Conservation (phyloP, 2,797 vertebrate genomes). For the Lacerta agilis region DNA sequence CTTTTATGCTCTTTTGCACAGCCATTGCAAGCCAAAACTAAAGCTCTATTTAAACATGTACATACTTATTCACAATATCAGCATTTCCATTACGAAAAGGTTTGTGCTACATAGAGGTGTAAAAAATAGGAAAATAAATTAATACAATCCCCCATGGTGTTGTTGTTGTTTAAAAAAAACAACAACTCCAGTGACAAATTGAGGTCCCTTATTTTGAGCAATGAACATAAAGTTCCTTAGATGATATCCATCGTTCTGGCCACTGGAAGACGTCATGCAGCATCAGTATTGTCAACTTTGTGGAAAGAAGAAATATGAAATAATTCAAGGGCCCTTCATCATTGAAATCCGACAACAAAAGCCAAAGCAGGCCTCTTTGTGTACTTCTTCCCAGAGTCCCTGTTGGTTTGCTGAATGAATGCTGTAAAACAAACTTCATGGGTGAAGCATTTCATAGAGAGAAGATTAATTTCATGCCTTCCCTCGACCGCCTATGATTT, state of each 20-base stretch:
- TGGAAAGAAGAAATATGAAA: slow-evolving; percentile 56
- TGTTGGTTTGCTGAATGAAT: slow-evolving; percentile 30
- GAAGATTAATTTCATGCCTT: slow-evolving; percentile 60
- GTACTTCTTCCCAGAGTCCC: slow-evolving; percentile 40
- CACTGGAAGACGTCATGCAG: slow-evolving; percentile 54
- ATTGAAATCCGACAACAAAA: slow-evolving; percentile 48
- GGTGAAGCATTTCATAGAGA: slow-evolving; percentile 50
- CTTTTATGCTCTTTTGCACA: not conserved
- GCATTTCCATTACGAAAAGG: accelerated
- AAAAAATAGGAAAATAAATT: not conserved
- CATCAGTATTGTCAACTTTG: not conserved
- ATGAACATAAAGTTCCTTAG: not conserved
- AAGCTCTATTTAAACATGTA: not conserved
- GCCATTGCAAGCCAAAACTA: not conserved
- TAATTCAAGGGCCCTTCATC: slow-evolving; percentile 29
- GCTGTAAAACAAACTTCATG: slow-evolving; percentile 51
- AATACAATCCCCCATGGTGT: not conserved
- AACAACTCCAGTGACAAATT: not conserved
- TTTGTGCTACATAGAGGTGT: not conserved
- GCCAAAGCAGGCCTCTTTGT: slow-evolving; percentile 61
- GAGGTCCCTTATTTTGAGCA: not conserved
- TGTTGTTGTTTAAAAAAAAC: too few species aligned
- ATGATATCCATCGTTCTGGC: slow-evolving; percentile 35
- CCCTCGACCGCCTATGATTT: slow-evolving; percentile 28
- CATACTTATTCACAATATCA: not conserved